These are phyloP conservation scores for Amblyopsis hoosieri DNA, from an alignment of 2,797 vertebrate species.

Conservation along the genomic window DNA sequence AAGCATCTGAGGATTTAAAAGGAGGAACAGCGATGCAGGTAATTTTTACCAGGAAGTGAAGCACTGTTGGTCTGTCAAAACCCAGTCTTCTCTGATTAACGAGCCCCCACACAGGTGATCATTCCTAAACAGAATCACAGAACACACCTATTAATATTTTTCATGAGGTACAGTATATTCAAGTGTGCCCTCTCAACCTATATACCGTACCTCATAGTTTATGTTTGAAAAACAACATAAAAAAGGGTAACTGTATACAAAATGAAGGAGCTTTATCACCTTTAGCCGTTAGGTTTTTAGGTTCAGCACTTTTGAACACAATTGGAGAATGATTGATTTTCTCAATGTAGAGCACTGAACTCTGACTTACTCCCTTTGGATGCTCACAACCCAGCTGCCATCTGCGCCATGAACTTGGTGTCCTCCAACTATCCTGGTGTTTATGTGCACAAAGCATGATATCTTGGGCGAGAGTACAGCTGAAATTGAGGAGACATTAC, in stretches of 20 bases:
- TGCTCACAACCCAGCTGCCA: conserved; percentile 95
- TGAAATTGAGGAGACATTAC: conserved; percentile 33
- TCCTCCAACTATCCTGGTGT: conserved; percentile 91
- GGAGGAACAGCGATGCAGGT: background rate
- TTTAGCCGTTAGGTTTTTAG: too few relatives aligned
- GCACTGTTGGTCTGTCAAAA: conserved; percentile 94
- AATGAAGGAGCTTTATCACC: too few relatives aligned
- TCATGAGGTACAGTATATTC: too few relatives aligned
- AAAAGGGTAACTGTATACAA: too few relatives aligned
- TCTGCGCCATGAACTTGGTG: conserved; percentile 85
- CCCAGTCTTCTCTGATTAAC: conserved; percentile 93
- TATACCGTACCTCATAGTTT: too few relatives aligned
- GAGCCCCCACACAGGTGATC: conserved; percentile 93
- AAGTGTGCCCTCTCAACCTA: too few relatives aligned
- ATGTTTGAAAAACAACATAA: too few relatives aligned
- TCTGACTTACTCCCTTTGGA: conserved; percentile 79
- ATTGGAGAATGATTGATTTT: too few relatives aligned
- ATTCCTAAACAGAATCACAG: conserved; percentile 70
- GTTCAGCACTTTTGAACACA: too few relatives aligned
- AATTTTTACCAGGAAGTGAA: conserved; percentile 88
- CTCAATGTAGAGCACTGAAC: background rate
- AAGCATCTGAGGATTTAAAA: background rate
- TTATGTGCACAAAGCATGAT: conserved; percentile 79
- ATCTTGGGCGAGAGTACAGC: conserved; percentile 55
- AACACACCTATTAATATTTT: too few relatives aligned